These are phyloP conservation scores for Gambelia wislizenii DNA, from an alignment of 2,797 vertebrate genomes.

Conservation along the genomic window DNA sequence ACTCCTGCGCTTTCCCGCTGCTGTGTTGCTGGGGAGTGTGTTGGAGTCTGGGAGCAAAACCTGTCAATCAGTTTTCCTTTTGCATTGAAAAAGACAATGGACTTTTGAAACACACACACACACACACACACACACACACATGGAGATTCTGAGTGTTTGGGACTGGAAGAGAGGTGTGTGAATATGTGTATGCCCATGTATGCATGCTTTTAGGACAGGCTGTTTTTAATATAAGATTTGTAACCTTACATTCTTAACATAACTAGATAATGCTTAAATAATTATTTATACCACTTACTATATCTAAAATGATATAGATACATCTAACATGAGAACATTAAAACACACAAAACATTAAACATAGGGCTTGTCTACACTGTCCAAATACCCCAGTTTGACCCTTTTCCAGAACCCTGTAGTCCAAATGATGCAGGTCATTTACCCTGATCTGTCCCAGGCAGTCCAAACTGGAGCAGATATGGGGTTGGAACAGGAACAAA, in stretches of 20 bases:
- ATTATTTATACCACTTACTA: too few relatives aligned
- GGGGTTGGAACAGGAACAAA: too few relatives aligned
- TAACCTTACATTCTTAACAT: too few relatives aligned
- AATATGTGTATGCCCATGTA: background rate
- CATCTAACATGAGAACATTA: background rate
- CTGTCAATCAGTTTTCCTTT: constrained; percentile 19
- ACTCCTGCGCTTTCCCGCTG: constrained; percentile 3
- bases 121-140: too few relatives aligned
- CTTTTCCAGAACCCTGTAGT: too few relatives aligned
- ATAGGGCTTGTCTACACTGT: too few relatives aligned
- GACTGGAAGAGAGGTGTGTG: background rate
- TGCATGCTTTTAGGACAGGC: background rate
- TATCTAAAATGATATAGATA: too few relatives aligned
- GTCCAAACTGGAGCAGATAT: too few relatives aligned
- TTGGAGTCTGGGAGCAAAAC: background rate
- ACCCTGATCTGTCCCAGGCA: too few relatives aligned
- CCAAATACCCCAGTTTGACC: too few relatives aligned
- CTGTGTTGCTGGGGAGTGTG: background rate
- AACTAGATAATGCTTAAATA: too few relatives aligned
- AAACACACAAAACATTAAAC: background rate
- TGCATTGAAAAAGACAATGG: background rate
- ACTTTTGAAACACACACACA: background rate
- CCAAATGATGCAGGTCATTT: too few relatives aligned
- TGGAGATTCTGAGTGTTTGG: background rate
- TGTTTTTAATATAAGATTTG: background rate